Percentiles rank a stretch among this genome's conserved stretches.
phyloP scores from a whole-genome alignment of 2,113 vertebrate genomes.

The Thermophis baileyi region DNA sequence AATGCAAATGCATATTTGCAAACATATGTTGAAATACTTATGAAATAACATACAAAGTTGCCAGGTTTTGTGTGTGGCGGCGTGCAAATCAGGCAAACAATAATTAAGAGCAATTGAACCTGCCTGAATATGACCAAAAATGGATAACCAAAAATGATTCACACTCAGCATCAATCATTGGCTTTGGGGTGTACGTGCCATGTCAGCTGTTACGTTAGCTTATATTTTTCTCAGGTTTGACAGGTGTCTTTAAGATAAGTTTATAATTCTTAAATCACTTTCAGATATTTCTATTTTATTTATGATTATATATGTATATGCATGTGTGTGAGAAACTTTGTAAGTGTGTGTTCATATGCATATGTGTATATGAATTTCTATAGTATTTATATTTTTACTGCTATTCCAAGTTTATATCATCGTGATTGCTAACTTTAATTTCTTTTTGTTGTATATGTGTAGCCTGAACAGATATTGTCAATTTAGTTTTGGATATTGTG shows the following conservation, averaged over 20 bases:
- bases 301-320: neutral
- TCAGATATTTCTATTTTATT: neutral
- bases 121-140: neutral
- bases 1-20: neutral
- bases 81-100: neutral
- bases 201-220: neutral
- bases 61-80: neutral
- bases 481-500: neutral
- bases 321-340: no score
- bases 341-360: no score
- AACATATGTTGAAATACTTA: neutral
- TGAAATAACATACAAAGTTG: neutral
- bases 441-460: neutral
- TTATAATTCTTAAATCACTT: neutral
- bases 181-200: neutral
- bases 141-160: neutral
- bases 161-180: neutral
- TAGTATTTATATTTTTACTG: no score
- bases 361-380: no score
- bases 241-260: neutral
- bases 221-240: neutral
- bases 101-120: neutral
- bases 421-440: neutral
- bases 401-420: neutral
- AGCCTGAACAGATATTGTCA: neutral